Conservation (phyloP, 2,888 invertebrate species). For the Mythimna loreyi region DNA sequence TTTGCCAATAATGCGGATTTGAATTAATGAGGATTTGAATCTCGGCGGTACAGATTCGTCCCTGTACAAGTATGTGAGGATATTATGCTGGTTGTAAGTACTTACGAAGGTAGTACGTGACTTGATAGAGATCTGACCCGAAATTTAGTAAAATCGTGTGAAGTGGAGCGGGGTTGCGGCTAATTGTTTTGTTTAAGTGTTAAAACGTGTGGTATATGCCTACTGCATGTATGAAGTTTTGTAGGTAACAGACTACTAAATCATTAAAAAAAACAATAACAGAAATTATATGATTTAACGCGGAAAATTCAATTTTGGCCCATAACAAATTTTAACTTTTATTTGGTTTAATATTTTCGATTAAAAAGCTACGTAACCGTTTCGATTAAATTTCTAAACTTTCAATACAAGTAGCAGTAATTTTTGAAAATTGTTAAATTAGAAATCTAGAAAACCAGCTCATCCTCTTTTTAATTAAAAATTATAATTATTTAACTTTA, state of each 20-base stretch:
- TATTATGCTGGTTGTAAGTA: constrained; percentile 35
- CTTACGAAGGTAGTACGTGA: constrained; percentile 50
- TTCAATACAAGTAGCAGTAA: neutral
- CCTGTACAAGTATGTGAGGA: constrained; percentile 24
- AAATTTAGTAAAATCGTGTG: constrained; percentile 54
- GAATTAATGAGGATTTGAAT: no score
- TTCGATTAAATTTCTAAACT: neutral
- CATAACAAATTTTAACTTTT: no score
- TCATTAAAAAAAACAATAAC: neutral
- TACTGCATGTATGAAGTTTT: neutral
- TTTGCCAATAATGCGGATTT: no score
- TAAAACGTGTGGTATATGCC: constrained; percentile 17
- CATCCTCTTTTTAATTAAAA: neutral
- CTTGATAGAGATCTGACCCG: constrained; percentile 58
- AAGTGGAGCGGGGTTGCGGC: constrained; percentile 53
- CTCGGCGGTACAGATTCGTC: constrained; percentile 29
- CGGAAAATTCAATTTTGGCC: no score
- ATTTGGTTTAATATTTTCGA: no score
- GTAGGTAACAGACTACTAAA: neutral
- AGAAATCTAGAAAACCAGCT: neutral
- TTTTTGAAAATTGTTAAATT: neutral
- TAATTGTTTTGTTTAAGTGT: constrained; percentile 50
- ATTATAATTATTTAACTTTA: neutral
- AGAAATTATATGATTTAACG: neutral
- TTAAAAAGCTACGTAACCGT: no score